These are phyloP conservation scores for Tapera naevia DNA, from an alignment of 2,797 vertebrate genomes.

Conservation along the genomic window DNA sequence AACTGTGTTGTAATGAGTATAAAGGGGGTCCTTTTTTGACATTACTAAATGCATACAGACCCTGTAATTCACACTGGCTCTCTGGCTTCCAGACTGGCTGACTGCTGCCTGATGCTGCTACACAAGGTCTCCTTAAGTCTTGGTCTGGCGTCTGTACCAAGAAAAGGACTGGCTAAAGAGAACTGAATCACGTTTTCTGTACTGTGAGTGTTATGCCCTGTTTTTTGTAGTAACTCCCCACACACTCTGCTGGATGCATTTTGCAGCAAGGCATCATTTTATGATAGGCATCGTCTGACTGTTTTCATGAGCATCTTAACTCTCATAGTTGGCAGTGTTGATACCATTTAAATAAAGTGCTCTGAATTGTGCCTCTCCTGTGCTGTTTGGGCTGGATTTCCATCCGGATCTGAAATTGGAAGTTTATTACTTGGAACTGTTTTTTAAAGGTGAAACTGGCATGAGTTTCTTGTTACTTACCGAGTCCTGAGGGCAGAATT, in stretches of 20 bases:
- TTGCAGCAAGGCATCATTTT: neutral
- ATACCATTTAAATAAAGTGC: neutral
- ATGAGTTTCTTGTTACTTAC: slow-evolving; percentile 51
- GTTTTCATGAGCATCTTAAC: neutral
- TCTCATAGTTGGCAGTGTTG: neutral
- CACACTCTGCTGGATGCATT: neutral
- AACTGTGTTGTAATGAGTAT: slow-evolving; percentile 45
- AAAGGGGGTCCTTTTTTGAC: slow-evolving; percentile 37
- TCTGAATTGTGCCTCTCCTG: neutral
- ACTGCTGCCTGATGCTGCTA: slow-evolving; percentile 19
- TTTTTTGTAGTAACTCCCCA: neutral
- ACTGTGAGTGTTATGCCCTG: neutral
- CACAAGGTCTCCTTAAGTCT: slow-evolving; percentile 32
- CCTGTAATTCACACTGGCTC: slow-evolving; percentile 1
- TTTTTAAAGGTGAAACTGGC: slow-evolving; percentile 55
- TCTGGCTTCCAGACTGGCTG: slow-evolving; percentile 37
- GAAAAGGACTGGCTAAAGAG: neutral
- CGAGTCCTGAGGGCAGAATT: slow-evolving; percentile 53
- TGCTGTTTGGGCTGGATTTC: slow-evolving; percentile 4
- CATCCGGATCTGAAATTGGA: slow-evolving; percentile 22
- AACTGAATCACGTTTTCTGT: slow-evolving; percentile 3
- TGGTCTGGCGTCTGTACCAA: neutral
- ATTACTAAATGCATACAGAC: slow-evolving; percentile 3
- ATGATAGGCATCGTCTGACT: neutral
- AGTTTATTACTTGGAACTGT: slow-evolving; percentile 48